Percentiles rank a stretch among this genome's conserved stretches.
These are phyloP conservation scores for Hemibagrus guttatus DNA, from an alignment of 2,797 vertebrate genomes.

Conservation along the genomic window DNA sequence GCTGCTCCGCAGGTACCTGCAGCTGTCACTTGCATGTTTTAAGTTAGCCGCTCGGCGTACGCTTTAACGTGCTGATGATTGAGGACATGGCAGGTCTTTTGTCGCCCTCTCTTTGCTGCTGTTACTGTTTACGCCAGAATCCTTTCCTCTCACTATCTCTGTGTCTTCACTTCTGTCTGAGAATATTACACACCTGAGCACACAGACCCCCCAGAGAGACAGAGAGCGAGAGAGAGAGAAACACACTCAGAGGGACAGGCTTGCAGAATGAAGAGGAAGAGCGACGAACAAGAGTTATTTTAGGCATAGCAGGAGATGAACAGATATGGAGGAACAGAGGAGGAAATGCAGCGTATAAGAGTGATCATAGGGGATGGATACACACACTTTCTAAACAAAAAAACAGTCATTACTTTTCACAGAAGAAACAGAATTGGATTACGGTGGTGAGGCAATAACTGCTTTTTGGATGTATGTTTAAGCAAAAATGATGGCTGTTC, in stretches of 20 bases:
- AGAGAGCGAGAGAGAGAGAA: conserved; percentile 36
- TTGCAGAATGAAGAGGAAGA: not conserved
- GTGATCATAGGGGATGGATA: not conserved
- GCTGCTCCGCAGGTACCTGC: conserved; percentile 84
- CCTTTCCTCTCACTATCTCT: conserved; percentile 28
- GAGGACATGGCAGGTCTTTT: conserved; percentile 55
- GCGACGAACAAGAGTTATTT: conserved; percentile 41
- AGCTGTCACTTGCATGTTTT: not conserved
- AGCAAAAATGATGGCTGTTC: not conserved
- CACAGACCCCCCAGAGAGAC: conserved; percentile 58
- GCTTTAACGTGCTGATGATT: conserved; percentile 25
- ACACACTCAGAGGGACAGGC: conserved; percentile 12
- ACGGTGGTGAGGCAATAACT: not conserved
- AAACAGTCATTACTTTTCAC: conserved; percentile 2
- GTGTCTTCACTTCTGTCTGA: conserved; percentile 71
- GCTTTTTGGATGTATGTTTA: not conserved
- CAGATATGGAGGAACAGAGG: conserved; percentile 23
- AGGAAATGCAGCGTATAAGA: conserved; percentile 13
- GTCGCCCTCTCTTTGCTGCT: conserved; percentile 19
- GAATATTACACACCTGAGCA: conserved; percentile 77
- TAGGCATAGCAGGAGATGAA: conserved; percentile 23
- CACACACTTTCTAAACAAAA: not conserved
- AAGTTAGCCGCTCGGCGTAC: not conserved
- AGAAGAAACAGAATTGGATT: conserved; percentile 26
- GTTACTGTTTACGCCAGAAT: conserved; percentile 24